A percentile compares a stretch with the other conserved stretches of the same genome.
Conservation (phyloP, 2,888 invertebrate genomes). For the Vanessa cardui region DNA sequence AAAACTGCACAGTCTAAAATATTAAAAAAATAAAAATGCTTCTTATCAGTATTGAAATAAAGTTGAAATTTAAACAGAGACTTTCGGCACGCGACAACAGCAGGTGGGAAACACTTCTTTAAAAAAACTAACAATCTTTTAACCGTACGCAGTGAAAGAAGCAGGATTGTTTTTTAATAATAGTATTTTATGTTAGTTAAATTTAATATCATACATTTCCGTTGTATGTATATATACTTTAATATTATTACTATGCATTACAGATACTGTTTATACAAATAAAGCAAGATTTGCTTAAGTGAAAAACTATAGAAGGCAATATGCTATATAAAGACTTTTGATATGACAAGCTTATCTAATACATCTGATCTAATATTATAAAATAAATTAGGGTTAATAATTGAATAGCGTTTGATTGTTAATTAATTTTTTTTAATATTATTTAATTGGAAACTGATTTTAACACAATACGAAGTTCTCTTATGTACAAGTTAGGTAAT, state of each 20-base stretch:
- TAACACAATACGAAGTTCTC: not conserved
- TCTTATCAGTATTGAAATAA: constrained; percentile 43
- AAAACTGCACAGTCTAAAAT: constrained; percentile 56
- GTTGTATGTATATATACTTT: too few species aligned
- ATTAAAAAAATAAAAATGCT: constrained; percentile 29
- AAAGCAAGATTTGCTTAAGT: too few species aligned
- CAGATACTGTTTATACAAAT: too few species aligned
- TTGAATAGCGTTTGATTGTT: too few species aligned
- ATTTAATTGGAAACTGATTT: not conserved
- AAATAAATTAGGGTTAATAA: too few species aligned
- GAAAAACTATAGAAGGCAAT: too few species aligned
- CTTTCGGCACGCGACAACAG: constrained; percentile 74
- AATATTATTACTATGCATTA: too few species aligned
- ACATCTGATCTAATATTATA: too few species aligned
- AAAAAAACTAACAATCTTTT: constrained; percentile 76
- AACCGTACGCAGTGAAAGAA: constrained; percentile 65
- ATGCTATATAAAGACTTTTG: too few species aligned
- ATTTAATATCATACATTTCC: too few species aligned
- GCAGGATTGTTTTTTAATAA: constrained; percentile 53
- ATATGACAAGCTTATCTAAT: too few species aligned
- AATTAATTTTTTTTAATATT: not conserved
- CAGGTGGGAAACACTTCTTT: constrained; percentile 76
- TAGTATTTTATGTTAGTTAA: not conserved
- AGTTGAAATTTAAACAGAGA: constrained; percentile 39
- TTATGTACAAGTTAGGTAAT: constrained; percentile 24